Base-by-base conservation (phyloP, 2,113 vertebrate species). In the Psilopogon haemacephalus region DNA sequence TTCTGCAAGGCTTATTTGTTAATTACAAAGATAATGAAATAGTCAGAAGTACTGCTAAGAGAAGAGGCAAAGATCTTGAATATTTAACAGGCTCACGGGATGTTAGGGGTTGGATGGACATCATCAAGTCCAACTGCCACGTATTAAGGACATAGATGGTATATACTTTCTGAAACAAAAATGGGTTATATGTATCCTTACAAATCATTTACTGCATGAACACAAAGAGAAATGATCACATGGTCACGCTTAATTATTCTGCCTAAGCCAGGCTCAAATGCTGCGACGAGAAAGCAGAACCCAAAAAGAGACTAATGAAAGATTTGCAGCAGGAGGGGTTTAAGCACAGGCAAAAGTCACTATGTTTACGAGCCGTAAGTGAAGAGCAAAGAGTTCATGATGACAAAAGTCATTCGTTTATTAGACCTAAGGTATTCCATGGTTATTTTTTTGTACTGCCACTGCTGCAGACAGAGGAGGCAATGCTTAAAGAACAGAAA, bases 401-500 rank as follows among this genome's bases (percentile, higher is more conserved):
- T 82, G 78, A 33, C 77, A 67, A 73, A 73, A 76, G 87, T 89
- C n/a, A 23, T 80, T 88, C 74, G 84, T 94, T 91, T 94, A 70
- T 96, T 77, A 95, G 78, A 85, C 84, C 67, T 80, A 73, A 94
- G 77, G 62, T 69, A 92, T 69, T 70, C 94, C 42, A 77, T 74
- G 91, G 84, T 84, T 96, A 60, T 73, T 91, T 90, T 90, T 88
- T 78, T 69, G 83, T 83, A 95, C 56, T 82, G 83, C n/a, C 46
- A 71, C 62, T 97, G 77, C 85, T 96, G 84, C 92, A 97, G 86
- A 96, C 89, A 97, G 74, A 96, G 91, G 37, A 35, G 88, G 95
- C 88, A 65, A 91, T 55, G 63, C 59, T 56, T 83, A 92, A 84
- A 87, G 82, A 94, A 93, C 84, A 82, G 85, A 95, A 93, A 96